These are phyloP conservation scores for Melitaea cinxia DNA, from an alignment of 1,140 invertebrate species.

Conservation along the genomic window DNA sequence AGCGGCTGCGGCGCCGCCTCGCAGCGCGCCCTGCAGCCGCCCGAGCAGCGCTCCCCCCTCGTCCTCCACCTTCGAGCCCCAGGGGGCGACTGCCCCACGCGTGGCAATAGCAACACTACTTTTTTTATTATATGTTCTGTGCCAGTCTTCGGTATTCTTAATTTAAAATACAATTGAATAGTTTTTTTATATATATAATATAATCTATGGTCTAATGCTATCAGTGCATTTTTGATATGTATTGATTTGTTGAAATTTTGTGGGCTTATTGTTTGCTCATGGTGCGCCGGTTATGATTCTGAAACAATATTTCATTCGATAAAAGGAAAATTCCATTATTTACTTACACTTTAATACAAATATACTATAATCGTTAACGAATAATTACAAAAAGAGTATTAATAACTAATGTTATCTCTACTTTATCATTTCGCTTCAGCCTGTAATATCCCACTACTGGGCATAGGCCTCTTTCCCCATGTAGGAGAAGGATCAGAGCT, in stretches of 20 bases:
- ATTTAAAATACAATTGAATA: slow-evolving; percentile 2
- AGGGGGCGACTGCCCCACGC: slow-evolving; percentile 54
- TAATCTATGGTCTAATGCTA: slow-evolving; percentile 36
- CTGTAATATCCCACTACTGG: too few relatives aligned
- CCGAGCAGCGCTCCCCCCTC: slow-evolving; percentile 78
- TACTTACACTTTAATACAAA: neutral
- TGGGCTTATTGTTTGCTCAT: slow-evolving; percentile 52
- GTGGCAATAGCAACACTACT: slow-evolving; percentile 37
- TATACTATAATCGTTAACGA: too few relatives aligned
- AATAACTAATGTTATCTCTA: too few relatives aligned
- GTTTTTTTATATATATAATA: slow-evolving; percentile 1
- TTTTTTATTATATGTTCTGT: slow-evolving; percentile 29
- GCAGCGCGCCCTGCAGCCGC: slow-evolving; percentile 78
- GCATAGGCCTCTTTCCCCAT: too few relatives aligned
- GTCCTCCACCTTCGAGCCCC: slow-evolving; percentile 82
- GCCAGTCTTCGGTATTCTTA: slow-evolving; percentile 10
- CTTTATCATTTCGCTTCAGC: too few relatives aligned
- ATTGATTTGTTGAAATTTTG: slow-evolving; percentile 47
- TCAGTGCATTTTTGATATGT: slow-evolving; percentile 79
- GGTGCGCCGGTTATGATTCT: slow-evolving; percentile 61
- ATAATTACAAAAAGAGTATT: too few relatives aligned
- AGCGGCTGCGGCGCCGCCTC: slow-evolving; percentile 79
- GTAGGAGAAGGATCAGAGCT: too few relatives aligned
- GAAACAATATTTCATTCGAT: slow-evolving; percentile 49
- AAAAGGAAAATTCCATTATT: too few relatives aligned